phyloP scores from a whole-genome alignment of 2,888 invertebrate genomes.

The Blastobasis adustella region DNA sequence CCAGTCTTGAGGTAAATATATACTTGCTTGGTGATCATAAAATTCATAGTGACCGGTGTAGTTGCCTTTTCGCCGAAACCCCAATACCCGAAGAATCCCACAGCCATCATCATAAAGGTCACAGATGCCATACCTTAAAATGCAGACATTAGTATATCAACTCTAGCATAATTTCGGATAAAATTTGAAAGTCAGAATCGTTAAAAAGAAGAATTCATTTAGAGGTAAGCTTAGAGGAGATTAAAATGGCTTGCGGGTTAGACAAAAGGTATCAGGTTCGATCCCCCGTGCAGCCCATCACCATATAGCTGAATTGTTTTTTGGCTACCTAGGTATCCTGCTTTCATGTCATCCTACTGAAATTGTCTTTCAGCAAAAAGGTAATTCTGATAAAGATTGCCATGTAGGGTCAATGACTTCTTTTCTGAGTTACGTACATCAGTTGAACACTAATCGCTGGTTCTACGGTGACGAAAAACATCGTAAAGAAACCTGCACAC shows the following conservation, averaged over 20 bases:
- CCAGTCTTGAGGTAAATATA: neutral
- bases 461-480: no score
- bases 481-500: no score
- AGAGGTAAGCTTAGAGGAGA: neutral
- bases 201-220: neutral
- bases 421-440: no score
- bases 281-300: no score
- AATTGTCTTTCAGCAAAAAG: no score
- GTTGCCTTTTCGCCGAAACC: constrained; percentile 30
- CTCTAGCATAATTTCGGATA: neutral
- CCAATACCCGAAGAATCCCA: constrained; percentile 45
- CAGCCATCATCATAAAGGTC: constrained; percentile 21
- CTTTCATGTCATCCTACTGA: no score
- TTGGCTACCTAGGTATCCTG: no score
- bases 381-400: no score
- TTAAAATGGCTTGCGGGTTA: neutral
- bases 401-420: no score
- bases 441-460: no score
- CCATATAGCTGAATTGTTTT: neutral
- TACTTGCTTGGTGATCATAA: constrained; percentile 31
- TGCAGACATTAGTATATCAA: neutral
- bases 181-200: neutral
- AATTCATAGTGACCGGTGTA: constrained; percentile 42
- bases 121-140: constrained; percentile 29
- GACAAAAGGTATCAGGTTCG: neutral